Base-by-base conservation (phyloP, 37 sponge, comb jelly and placozoan genomes). In the Halisarca cf. caerulea region DNA sequence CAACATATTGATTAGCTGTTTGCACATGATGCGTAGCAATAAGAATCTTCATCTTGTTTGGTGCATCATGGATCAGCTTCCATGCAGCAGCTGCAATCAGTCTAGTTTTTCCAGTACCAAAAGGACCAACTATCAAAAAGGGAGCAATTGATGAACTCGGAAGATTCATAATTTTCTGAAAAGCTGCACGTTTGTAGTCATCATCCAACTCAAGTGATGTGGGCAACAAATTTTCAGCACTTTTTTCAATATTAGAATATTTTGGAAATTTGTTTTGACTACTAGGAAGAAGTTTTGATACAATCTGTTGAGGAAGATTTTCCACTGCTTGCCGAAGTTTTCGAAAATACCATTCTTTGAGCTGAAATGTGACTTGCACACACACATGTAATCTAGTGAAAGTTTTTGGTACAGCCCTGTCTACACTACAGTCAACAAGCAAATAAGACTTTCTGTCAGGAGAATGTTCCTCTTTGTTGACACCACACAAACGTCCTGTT, bases 51-150 rank as follows among this genome's bases (percentile, higher is more conserved):
- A 17, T 14, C 34, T 86, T 23, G 41, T 36, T 34, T 24, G 60
- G 9, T 7, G 30, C 5, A 20, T 38, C 47, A 62, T 24, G 6
- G 72, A 58, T 24, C 60, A 85, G n/a, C 33, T 74, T 59, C 28
- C 43, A 60, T 4, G 86, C 82, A 82, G 90, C 83, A 28, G 53
- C n/a, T 66, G 93, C 93, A 38, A 93, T 47, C 45, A 93, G 17
- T 30, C 82, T 83, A 34, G 93, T 93, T 77, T 93, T 93, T 21
- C 93, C 93, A 35, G 93, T 87, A 28, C 93, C 93, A 89, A 89
- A 93, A 2, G 93, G 70, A 40, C 93, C 93, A 74, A 21, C 74
- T 11, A 89, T 42, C 11, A 93, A 21, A 61, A 89, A 66, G 30
- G 93, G 93, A 14, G 85, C 79, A 20, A 51, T 81, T 11, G 81